Conservation (phyloP, 2,113 vertebrate species). For the Vimba vimba region DNA sequence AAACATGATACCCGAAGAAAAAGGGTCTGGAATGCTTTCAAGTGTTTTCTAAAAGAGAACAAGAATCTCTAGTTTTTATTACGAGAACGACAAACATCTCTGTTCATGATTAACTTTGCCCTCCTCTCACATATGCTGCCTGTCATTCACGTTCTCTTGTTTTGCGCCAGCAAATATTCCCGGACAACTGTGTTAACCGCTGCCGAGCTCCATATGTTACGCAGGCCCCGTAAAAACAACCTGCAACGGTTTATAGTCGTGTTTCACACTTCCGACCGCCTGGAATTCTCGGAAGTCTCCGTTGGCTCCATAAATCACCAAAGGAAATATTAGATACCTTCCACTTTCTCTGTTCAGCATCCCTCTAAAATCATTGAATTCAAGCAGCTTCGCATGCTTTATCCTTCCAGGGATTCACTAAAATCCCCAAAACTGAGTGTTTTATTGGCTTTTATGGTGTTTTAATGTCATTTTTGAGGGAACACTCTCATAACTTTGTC, state of each 20-base stretch:
- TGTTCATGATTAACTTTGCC: constrained; percentile 74
- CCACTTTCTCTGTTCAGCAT: neutral
- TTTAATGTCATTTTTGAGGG: no score
- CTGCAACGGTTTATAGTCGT: constrained; percentile 74
- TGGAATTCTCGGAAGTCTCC: constrained; percentile 34
- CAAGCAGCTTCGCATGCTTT: neutral
- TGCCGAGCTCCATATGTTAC: constrained; percentile 71
- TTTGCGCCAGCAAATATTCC: constrained; percentile 66
- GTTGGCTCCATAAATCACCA: constrained; percentile 3
- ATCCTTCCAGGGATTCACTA: neutral
- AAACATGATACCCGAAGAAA: neutral
- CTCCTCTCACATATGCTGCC: constrained; percentile 76
- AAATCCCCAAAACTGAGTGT: neutral
- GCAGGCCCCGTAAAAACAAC: constrained; percentile 67
- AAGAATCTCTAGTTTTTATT: neutral
- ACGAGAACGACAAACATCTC: constrained; percentile 59
- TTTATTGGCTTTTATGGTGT: no score
- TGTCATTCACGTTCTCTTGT: constrained; percentile 67
- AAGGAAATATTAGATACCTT: neutral
- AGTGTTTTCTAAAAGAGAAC: neutral
- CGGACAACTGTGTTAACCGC: constrained; percentile 62
- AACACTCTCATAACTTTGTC: no score
- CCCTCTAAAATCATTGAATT: neutral
- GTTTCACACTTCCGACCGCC: constrained; percentile 79
- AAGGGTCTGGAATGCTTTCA: neutral